Percentiles rank a stretch among this genome's conserved stretches.
phyloP scores from a whole-genome alignment of 2,888 invertebrate species.

The Callyntrura guangdongensis region DNA sequence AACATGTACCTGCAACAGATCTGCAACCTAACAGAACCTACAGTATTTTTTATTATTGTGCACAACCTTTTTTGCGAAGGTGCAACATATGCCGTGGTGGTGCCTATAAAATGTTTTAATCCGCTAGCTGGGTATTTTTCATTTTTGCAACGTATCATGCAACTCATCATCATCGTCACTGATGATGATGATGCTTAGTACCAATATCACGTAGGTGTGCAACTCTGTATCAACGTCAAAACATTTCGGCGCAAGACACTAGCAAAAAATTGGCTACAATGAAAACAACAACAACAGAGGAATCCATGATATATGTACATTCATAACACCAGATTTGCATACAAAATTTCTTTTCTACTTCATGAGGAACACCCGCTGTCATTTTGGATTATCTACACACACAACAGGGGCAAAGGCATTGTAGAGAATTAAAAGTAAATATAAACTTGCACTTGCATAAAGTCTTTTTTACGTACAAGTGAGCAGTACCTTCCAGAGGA shows the following conservation, averaged over 20 bases:
- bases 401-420: too few species aligned
- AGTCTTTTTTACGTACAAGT: too few species aligned
- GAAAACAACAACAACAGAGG: not conserved
- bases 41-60: constrained; percentile 23
- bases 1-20: too few species aligned
- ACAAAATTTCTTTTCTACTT: not conserved
- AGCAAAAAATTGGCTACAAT: not conserved
- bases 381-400: not conserved
- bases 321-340: not conserved
- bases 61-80: not conserved
- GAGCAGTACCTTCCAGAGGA: too few species aligned
- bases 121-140: not conserved
- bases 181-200: not conserved
- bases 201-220: not conserved
- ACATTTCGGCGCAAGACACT: not conserved
- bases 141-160: too few species aligned
- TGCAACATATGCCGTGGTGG: not conserved
- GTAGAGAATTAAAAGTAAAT: not conserved
- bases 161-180: too few species aligned
- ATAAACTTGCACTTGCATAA: too few species aligned
- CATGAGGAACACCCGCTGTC: not conserved
- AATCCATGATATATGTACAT: not conserved
- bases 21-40: too few species aligned
- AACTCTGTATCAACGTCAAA: not conserved
- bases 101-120: too few species aligned